These are phyloP conservation scores for Amphilophus citrinellus DNA, from an alignment of 2,113 vertebrate species.

Conservation along the genomic window DNA sequence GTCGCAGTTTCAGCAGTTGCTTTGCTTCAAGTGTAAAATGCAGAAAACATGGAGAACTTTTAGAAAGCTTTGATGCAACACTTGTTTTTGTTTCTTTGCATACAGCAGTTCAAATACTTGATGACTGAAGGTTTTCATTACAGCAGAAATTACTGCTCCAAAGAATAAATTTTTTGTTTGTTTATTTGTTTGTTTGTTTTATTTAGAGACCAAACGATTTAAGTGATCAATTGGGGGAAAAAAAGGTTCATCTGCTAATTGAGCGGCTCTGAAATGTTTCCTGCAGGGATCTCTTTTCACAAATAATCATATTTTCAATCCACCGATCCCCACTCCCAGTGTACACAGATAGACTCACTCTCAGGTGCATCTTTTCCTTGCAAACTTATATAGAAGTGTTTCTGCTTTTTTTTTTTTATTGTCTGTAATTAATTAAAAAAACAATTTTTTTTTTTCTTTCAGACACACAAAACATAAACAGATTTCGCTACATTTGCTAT, in stretches of 20 bases:
- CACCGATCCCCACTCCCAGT: neutral
- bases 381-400: neutral
- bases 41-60: neutral
- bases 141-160: too few species aligned
- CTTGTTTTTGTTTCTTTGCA: too few species aligned
- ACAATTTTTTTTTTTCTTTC: neutral
- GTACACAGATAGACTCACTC: neutral
- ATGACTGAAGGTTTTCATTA: too few species aligned
- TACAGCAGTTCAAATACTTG: too few species aligned
- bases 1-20: neutral
- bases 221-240: neutral
- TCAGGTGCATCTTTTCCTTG: neutral
- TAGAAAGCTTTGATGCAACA: neutral
- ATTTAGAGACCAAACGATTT: neutral
- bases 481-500: neutral
- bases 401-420: too few species aligned
- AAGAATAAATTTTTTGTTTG: too few species aligned
- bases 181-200: too few species aligned
- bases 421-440: neutral
- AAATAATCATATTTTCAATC: neutral
- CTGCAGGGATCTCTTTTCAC: neutral
- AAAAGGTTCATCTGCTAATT: neutral
- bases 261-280: neutral
- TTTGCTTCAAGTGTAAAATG: neutral
- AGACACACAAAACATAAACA: neutral